phyloP scores from a whole-genome alignment of 2,888 invertebrate species.

The Augochlorella aurata region DNA sequence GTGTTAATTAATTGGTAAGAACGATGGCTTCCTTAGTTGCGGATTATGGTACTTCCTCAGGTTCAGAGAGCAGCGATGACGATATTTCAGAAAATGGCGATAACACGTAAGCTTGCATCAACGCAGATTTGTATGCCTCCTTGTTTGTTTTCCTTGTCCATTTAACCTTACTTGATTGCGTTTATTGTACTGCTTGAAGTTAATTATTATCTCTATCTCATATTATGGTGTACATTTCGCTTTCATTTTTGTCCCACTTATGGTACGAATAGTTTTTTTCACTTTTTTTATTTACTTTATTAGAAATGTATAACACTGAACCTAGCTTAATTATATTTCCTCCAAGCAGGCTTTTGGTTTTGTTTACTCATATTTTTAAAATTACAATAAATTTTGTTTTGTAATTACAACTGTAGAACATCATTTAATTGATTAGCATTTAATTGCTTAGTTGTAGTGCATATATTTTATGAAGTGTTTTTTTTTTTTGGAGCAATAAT shows the following conservation, averaged over 20 bases:
- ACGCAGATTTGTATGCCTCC: slow-evolving; percentile 34
- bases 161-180: slow-evolving; percentile 44
- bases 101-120: slow-evolving; percentile 76
- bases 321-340: not conserved
- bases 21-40: slow-evolving; percentile 87
- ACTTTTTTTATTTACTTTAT: not conserved
- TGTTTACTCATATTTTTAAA: not conserved
- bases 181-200: slow-evolving; percentile 7
- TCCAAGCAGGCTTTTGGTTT: not conserved
- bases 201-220: not conserved
- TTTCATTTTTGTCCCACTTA: not conserved
- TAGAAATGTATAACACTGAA: not conserved
- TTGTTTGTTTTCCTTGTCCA: slow-evolving; percentile 52
- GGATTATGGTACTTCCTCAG: slow-evolving; percentile 86
- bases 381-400: not conserved
- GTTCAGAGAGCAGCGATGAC: slow-evolving; percentile 83
- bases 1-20: slow-evolving; percentile 63
- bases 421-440: not conserved
- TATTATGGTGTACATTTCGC: not conserved
- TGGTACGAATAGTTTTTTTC: not conserved
- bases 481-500: not conserved
- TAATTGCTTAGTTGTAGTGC: not conserved
- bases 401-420: not conserved
- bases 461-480: not conserved
- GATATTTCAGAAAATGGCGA: slow-evolving; percentile 73